Evolutionary conservation across 92 coral and sea anemone species (phyloP), one percentile per base, ranked within the genome.

Genomic region (Pocillopora meandrina): DNA sequence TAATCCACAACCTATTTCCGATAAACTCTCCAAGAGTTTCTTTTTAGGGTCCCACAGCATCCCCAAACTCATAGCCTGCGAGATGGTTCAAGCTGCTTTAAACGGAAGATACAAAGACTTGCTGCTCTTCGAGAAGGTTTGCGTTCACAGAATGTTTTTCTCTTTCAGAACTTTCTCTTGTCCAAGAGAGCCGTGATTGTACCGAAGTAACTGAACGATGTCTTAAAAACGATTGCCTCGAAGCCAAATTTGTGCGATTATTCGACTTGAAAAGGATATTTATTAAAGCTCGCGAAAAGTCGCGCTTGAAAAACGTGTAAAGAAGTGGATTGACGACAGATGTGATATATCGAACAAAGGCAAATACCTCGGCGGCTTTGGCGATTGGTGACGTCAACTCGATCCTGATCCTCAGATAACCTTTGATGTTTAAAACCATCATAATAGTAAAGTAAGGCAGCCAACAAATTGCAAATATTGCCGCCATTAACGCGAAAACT

Each of bases 301-400:
- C 93, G 71, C 93, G 85, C 70, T 91, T 91, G 47, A 91, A 87
- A 65, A 91, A 84, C 10, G 91, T 91, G 79, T 91, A 91, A 5
- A 91, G 87, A 6, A 91, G 61, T 6, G 93, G 93, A 16, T 91
- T 86, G 4, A 60, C 83, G 2, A 77, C 74, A 9, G 91, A 91
- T 36, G 93, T 91, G 5, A 82, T 71, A 71, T 79, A 91, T 20
- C 93, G 84, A 33, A 85, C 70, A 42, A 83, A 78, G 7, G 74
- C 85, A 12, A 80, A 75, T n/a, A 76, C 80, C 2, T 84, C 73
- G 0, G 61, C 8, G 21, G 86, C 82, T 52, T 62, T 60, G 0
- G 13, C 19, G 21, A 71, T 65, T 2, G 74, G 79, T 5, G n/a
- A 5, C 1, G 76, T 13, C 31, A 26, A 26, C 31, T 26, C 31